Conservation (phyloP, 2,113 vertebrate genomes). For the Clarias batrachus region DNA sequence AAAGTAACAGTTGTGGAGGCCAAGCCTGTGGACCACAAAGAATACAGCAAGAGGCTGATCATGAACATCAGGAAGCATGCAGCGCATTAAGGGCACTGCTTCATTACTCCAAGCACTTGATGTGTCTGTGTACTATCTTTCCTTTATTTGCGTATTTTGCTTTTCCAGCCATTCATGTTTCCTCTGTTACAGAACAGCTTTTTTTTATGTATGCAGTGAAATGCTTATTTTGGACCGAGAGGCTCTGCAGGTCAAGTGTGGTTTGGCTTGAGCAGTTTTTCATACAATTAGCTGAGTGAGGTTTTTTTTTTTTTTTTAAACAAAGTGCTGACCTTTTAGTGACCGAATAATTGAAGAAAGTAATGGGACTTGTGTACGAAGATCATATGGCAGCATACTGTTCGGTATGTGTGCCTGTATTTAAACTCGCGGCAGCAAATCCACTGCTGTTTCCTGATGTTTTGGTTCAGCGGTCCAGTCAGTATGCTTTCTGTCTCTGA, state of each 20-base stretch:
- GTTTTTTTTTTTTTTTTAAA: background rate
- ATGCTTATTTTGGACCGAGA: background rate
- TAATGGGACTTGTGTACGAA: background rate
- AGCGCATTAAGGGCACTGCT: constrained; percentile 52
- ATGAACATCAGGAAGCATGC: constrained; percentile 82
- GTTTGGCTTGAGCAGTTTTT: constrained; percentile 9
- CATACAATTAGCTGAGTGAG: constrained; percentile 22
- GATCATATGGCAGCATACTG: background rate
- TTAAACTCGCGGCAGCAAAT: constrained; percentile 22
- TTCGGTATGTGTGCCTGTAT: constrained; percentile 55
- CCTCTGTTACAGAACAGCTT: background rate
- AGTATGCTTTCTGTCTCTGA: constrained; percentile 49
- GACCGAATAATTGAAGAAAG: background rate
- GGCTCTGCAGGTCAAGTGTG: background rate
- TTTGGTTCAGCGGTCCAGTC: constrained; percentile 27
- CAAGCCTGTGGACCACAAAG: constrained; percentile 89
- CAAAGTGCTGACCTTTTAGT: constrained; percentile 32
- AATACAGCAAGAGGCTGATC: constrained; percentile 88
- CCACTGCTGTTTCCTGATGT: constrained; percentile 25
- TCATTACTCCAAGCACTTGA: constrained; percentile 9
- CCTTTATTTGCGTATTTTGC: constrained; percentile 24
- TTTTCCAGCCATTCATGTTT: constrained; percentile 33
- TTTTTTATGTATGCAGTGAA: background rate
- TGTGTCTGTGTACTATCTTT: background rate
- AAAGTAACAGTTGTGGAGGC: constrained; percentile 88